Base-by-base conservation (phyloP, 2,113 vertebrate species). In the Xenopus laevis region DNA sequence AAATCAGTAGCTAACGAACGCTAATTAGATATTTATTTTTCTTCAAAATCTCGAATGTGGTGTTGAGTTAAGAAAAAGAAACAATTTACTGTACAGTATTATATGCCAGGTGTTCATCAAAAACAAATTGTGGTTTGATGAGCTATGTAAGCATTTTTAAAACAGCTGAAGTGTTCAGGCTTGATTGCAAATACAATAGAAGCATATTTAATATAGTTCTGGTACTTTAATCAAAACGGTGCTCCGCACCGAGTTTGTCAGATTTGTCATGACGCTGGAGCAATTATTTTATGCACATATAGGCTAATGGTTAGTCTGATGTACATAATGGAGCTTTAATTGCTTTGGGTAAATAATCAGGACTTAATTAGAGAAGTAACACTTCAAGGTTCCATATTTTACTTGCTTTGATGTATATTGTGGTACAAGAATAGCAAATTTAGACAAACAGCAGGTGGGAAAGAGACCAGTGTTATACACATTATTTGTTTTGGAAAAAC, bases 221-320 rank as follows among this genome's bases (percentile, higher is more conserved):
- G 65, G 12, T 74, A 23, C 27, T 75, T 68, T 75, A 52, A 75
- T 75, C 65, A 75, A 53, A 52, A 68, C 44, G 0, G n/a, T 67
- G 21, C 23, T 20, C 64, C 46, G 44, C 47, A 74, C 63, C 46
- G 46, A 60, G 40, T 20, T 60, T 74, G 63, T 74, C 63, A 67
- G 40, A 59, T 74, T 74, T 74, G 71, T 74, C 63, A 67, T 62
- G 33, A 75, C 68, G 61, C 46, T 68, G 23, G 68, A 62, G 72
- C 55, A 68, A 75, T 75, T 75, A 75, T 75, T 75, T 75, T 75
- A 75, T 68, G 72, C 72, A 75, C 72, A 68, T 75, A 75, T 75
- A 75, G 72, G 72, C 57, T 75, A 75, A 75, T 75, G 65, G 65
- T 62, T 68, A 75, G 33, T 68, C 65, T 75, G 65, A 68, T 75